Conservation (phyloP, 2,797 vertebrate genomes). For the Poeciliopsis infans region DNA sequence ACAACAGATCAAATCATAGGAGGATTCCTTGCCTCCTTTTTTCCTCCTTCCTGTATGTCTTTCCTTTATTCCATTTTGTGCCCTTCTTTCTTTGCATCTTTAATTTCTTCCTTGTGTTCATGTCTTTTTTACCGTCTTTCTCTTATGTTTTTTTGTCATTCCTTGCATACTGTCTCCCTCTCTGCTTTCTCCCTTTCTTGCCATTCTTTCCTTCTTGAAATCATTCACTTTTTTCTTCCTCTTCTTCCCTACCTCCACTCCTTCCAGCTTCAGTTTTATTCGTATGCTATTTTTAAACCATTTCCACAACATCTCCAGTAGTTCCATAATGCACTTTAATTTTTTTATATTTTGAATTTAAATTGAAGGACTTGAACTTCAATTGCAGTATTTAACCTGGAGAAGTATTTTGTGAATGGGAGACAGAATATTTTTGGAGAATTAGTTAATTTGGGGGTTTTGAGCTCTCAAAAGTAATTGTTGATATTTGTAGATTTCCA, state of each 20-base stretch:
- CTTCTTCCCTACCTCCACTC: neutral
- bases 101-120: neutral
- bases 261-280: neutral
- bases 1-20: neutral
- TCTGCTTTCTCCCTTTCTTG: neutral
- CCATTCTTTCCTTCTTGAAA: neutral
- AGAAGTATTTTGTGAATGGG: neutral
- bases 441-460: neutral
- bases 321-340: neutral
- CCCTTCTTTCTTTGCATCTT: neutral
- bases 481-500: neutral
- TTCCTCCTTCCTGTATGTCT: neutral
- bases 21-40: neutral
- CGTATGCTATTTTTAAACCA: neutral
- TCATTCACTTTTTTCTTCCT: neutral
- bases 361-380: neutral
- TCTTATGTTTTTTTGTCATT: neutral
- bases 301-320: neutral
- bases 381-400: neutral
- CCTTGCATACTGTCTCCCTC: neutral
- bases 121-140: neutral
- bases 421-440: neutral
- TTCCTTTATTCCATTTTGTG: neutral
- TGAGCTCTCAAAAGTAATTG: neutral
- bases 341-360: neutral